Conservation (phyloP, 30 jellyfish, hydroid and myxozoan genomes). For the Mastigias papua region DNA sequence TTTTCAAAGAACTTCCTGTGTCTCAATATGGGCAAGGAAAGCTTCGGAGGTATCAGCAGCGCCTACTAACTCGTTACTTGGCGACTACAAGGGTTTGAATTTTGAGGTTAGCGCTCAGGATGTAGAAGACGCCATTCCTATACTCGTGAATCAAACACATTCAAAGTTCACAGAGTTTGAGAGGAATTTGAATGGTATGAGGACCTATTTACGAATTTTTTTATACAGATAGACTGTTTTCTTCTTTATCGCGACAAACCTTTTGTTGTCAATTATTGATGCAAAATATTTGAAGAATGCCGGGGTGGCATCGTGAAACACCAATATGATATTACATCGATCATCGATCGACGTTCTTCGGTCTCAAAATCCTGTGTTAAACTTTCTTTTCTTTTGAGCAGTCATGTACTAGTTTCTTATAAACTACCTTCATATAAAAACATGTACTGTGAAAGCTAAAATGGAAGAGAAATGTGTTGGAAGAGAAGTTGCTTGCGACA, state of each 20-base stretch:
- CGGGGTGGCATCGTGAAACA: neutral
- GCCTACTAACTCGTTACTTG: constrained; percentile 49
- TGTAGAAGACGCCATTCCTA: constrained; percentile 77
- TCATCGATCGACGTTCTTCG: too few species aligned
- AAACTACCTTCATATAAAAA: too few species aligned
- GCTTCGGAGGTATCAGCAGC: constrained; percentile 30
- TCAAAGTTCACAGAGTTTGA: constrained; percentile 64
- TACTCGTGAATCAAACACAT: constrained; percentile 46
- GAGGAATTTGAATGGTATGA: constrained; percentile 22
- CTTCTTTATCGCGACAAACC: neutral
- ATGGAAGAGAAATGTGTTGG: too few species aligned
- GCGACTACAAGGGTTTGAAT: constrained; percentile 39
- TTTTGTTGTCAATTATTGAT: constrained; percentile 27
- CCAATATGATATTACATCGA: too few species aligned
- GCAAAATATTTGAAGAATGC: constrained; percentile 46
- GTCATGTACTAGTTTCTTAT: too few species aligned
- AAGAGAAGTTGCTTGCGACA: too few species aligned
- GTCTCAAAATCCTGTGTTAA: too few species aligned
- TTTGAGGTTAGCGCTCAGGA: constrained; percentile 58
- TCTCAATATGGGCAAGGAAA: constrained; percentile 49
- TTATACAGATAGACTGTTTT: neutral
- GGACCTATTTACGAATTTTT: neutral
- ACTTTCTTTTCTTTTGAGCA: too few species aligned
- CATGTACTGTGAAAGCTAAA: too few species aligned
- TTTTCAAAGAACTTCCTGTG: constrained; percentile 33